phyloP scores from a whole-genome alignment of 2,888 invertebrate species.

The Augochlorella aurata region DNA sequence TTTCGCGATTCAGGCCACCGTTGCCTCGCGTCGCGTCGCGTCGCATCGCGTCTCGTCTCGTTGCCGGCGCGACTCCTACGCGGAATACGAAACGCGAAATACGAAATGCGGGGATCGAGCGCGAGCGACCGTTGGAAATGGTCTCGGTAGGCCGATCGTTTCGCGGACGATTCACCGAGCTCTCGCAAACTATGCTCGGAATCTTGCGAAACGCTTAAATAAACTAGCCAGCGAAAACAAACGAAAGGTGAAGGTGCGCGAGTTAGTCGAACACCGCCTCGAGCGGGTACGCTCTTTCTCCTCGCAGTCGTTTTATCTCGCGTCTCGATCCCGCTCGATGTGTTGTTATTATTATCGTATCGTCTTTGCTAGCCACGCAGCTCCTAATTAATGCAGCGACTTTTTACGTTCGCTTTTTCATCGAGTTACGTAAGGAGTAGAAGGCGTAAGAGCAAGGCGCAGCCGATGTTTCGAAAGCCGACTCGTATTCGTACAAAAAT shows the following conservation, averaged over 20 bases:
- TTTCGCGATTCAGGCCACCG: conserved; percentile 16
- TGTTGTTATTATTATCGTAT: neutral
- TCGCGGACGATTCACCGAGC: conserved; percentile 13
- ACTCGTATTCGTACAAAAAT: neutral
- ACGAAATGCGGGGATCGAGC: neutral
- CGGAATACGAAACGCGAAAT: conserved; percentile 17
- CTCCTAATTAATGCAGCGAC: neutral
- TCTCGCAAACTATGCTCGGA: neutral
- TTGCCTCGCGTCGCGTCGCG: neutral
- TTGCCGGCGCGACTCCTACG: neutral
- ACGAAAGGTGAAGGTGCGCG: neutral
- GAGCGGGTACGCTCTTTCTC: neutral
- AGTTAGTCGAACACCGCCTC: neutral
- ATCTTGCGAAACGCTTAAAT: conserved; percentile 22
- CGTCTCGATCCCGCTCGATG: neutral
- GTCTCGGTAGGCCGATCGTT: neutral
- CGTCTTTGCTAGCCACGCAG: neutral
- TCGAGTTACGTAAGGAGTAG: neutral
- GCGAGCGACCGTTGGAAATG: neutral
- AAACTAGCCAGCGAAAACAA: neutral
- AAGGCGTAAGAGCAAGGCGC: neutral
- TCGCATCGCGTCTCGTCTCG: neutral
- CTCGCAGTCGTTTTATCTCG: neutral
- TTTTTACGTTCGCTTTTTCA: neutral
- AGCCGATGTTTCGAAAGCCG: neutral